Percentiles rank a stretch among this genome's conserved stretches.
These are phyloP conservation scores for Sterrhoptilus dennistouni DNA, from an alignment of 2,113 vertebrate genomes.

Conservation along the genomic window DNA sequence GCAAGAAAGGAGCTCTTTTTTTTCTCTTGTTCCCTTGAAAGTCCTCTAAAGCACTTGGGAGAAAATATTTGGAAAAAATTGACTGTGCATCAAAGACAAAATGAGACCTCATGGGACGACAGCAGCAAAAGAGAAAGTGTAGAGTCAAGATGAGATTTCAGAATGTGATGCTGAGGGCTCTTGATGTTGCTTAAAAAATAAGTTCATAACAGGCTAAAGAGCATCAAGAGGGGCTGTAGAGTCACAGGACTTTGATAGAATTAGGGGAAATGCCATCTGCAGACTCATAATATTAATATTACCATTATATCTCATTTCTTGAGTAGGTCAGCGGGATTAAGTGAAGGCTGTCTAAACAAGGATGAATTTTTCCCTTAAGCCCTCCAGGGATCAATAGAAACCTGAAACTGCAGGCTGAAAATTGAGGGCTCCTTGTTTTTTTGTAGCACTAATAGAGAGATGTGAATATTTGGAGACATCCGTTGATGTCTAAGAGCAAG, in stretches of 20 bases:
- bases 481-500: neutral
- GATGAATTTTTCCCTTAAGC: neutral
- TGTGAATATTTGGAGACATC: neutral
- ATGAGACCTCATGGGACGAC: neutral
- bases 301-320: neutral
- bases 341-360: neutral
- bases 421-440: neutral
- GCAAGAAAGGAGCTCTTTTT: neutral
- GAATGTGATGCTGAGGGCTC: neutral
- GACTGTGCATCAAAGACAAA: neutral
- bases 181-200: neutral
- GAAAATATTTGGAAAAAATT: neutral
- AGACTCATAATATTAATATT: neutral
- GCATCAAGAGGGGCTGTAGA: neutral
- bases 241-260: neutral
- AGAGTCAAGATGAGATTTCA: neutral
- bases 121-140: neutral
- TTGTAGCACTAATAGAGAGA: neutral
- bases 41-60: neutral
- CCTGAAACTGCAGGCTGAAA: neutral
- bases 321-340: neutral
- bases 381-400: neutral
- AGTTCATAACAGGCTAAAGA: neutral
- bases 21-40: neutral
- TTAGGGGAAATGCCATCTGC: neutral